These are phyloP conservation scores for Sinocyclocheilus anshuiensis DNA, from an alignment of 2,113 vertebrate species.

Conservation along the genomic window DNA sequence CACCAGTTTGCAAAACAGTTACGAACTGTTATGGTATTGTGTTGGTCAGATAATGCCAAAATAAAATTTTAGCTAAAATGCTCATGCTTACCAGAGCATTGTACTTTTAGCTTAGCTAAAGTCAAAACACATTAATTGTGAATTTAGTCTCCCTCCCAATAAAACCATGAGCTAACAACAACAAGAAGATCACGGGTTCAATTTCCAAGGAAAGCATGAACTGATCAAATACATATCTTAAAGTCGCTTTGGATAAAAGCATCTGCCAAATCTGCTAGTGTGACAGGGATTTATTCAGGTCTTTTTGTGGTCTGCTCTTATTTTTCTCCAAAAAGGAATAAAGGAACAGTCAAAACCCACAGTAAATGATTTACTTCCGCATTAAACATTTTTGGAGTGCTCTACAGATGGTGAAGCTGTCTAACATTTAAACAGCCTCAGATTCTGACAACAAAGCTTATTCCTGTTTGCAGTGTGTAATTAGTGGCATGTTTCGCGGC, in stretches of 20 bases:
- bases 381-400: constrained; percentile 25
- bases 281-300: not conserved
- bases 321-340: not conserved
- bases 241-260: not conserved
- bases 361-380: constrained; percentile 20
- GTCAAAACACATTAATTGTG: too few species aligned
- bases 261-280: not conserved
- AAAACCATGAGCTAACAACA: not conserved
- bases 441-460: constrained; percentile 57
- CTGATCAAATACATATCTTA: not conserved
- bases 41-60: too few species aligned
- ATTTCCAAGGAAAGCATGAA: not conserved
- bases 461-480: constrained; percentile 62
- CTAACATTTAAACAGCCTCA: constrained; percentile 10
- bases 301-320: not conserved
- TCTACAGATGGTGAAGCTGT: constrained; percentile 33
- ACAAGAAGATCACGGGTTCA: not conserved
- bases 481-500: constrained; percentile 66
- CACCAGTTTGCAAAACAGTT: too few species aligned
- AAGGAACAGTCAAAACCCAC: not conserved
- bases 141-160: not conserved
- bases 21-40: too few species aligned
- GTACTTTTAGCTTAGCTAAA: too few species aligned
- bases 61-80: too few species aligned
- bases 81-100: too few species aligned